These are phyloP conservation scores for Dendrocincla fuliginosa DNA, from an alignment of 2,797 vertebrate species.

Conservation along the genomic window DNA sequence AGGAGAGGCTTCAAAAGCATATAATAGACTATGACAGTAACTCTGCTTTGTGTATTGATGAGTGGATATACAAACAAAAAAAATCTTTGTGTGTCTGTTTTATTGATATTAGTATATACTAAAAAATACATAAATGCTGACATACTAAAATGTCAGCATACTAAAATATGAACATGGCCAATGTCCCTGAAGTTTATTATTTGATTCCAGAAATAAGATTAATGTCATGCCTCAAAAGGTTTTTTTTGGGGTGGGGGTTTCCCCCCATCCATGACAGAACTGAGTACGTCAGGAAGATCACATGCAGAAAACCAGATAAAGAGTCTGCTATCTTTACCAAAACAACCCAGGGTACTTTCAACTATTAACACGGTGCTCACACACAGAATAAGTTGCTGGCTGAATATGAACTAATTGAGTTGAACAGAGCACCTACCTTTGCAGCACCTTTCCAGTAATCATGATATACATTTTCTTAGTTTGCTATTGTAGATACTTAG, in stretches of 20 bases:
- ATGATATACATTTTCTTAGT: neutral
- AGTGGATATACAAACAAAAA: neutral
- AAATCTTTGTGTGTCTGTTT: neutral
- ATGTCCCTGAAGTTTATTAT: neutral
- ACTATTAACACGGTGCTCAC: neutral
- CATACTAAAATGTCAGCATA: neutral
- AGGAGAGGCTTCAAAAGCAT: neutral
- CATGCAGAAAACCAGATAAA: neutral
- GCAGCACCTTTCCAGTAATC: neutral
- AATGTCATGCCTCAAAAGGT: neutral
- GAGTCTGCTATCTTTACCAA: neutral
- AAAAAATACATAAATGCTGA: neutral
- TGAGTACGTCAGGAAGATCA: neutral
- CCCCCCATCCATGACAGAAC: neutral
- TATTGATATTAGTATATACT: neutral
- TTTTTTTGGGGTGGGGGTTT: no score
- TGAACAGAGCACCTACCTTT: neutral
- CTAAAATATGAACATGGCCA: neutral
- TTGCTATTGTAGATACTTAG: neutral
- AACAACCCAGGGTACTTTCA: neutral
- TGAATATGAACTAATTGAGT: neutral
- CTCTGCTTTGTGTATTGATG: neutral
- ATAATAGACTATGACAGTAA: neutral
- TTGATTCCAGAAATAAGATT: neutral
- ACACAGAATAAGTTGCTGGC: fast-evolving